These are phyloP conservation scores for Paradisaea rubra DNA, from an alignment of 2,113 vertebrate species.

Conservation along the genomic window DNA sequence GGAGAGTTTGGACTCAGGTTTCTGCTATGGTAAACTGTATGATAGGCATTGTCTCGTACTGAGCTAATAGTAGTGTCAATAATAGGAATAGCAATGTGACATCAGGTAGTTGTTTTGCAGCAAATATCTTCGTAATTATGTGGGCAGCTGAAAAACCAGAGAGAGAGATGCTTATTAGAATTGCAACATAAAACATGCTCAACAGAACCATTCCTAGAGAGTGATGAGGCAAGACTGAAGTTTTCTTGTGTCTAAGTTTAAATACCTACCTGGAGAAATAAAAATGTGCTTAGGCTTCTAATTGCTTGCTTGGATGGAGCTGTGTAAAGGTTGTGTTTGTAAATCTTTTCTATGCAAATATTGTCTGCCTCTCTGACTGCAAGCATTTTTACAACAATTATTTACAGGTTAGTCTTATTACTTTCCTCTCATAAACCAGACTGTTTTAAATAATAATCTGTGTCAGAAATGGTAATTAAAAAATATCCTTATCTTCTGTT, in stretches of 20 bases:
- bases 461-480: conserved; percentile 70
- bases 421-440: conserved; percentile 52
- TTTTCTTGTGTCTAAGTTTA: conserved; percentile 35
- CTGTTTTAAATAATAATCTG: conserved; percentile 66
- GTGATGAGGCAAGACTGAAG: conserved; percentile 32
- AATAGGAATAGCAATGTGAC: neutral
- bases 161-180: conserved; percentile 25
- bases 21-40: neutral
- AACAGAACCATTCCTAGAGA: conserved; percentile 54
- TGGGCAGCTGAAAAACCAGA: conserved; percentile 10
- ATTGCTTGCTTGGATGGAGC: conserved; percentile 55
- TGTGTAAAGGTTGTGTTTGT: conserved; percentile 43
- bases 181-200: conserved; percentile 4
- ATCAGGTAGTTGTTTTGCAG: conserved; percentile 3
- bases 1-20: neutral
- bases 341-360: conserved; percentile 54
- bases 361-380: conserved; percentile 50
- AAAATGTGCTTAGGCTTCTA: conserved; percentile 56
- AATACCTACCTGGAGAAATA: conserved; percentile 46
- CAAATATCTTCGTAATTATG: conserved; percentile 8
- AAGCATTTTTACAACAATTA: conserved; percentile 69
- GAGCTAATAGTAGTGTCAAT: neutral
- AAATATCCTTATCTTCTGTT: conserved; percentile 66
- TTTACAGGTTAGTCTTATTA: conserved; percentile 68
- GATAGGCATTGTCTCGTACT: neutral